Conservation (phyloP, 1,140 invertebrate genomes). For the Babylonia areolata region DNA sequence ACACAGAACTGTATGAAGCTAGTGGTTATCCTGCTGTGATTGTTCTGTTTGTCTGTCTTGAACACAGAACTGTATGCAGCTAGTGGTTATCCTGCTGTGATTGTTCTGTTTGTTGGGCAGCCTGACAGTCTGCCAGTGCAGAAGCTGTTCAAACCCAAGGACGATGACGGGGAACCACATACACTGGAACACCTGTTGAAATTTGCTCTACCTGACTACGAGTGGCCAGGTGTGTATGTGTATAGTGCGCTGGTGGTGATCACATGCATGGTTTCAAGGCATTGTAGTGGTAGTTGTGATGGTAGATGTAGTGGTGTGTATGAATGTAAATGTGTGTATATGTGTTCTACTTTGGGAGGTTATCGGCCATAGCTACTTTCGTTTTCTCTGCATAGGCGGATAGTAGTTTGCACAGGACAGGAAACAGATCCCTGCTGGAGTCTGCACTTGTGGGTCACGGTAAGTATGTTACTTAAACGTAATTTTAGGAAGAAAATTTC, state of each 20-base stretch:
- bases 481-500: too few relatives aligned
- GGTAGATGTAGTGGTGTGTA: background rate
- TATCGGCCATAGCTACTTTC: too few relatives aligned
- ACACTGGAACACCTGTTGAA: slow-evolving; percentile 71
- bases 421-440: too few relatives aligned
- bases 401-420: too few relatives aligned
- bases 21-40: too few relatives aligned
- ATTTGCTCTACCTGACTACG: slow-evolving; percentile 52
- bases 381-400: too few relatives aligned
- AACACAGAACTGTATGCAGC: too few relatives aligned
- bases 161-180: slow-evolving; percentile 64
- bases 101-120: slow-evolving; percentile 55
- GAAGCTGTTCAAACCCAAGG: slow-evolving; percentile 73
- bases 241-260: background rate
- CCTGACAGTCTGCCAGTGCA: slow-evolving; percentile 72
- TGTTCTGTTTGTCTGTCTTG: too few relatives aligned
- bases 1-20: too few relatives aligned
- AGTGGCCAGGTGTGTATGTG: slow-evolving; percentile 37
- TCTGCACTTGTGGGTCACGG: too few relatives aligned
- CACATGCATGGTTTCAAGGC: background rate
- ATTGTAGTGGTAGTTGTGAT: background rate
- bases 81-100: too few relatives aligned
- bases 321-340: background rate
- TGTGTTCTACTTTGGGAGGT: background rate
- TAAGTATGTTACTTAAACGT: too few relatives aligned